Conservation (phyloP, 1,140 invertebrate genomes). For the Drosophila varians region DNA sequence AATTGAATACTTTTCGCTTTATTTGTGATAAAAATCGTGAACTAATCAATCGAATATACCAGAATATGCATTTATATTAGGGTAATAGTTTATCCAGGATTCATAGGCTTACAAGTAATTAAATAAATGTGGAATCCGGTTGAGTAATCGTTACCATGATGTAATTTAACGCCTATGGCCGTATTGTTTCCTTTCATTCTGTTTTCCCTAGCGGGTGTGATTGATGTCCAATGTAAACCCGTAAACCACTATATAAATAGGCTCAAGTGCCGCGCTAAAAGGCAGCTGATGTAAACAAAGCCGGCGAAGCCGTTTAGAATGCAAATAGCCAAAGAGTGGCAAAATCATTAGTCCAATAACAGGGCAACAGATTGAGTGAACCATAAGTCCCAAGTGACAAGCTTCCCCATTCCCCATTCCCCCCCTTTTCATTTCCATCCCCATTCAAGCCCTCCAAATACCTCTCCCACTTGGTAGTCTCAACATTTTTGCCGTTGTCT, state of each 20-base stretch:
- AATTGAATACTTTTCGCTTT: too few relatives aligned
- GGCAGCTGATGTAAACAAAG: conserved; percentile 23
- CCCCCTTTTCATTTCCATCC: background rate
- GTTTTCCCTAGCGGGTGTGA: conserved; percentile 7
- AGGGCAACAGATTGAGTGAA: conserved; percentile 15
- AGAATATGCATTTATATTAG: too few relatives aligned
- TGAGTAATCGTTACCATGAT: too few relatives aligned
- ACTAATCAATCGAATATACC: background rate
- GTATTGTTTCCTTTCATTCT: too few relatives aligned
- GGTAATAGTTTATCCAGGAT: background rate
- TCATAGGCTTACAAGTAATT: background rate
- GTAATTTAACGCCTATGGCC: too few relatives aligned
- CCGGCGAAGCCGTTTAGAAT: conserved; percentile 25
- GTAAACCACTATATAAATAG: background rate
- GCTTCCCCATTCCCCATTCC: background rate
- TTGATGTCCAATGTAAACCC: background rate
- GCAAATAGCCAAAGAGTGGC: conserved; percentile 33
- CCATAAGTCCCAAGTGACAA: conserved; percentile 20
- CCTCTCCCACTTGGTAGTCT: conserved; percentile 23
- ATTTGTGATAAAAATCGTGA: background rate
- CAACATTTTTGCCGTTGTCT: conserved; percentile 11
- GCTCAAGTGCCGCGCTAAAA: conserved; percentile 4
- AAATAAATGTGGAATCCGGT: too few relatives aligned
- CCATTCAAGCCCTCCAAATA: too few relatives aligned
- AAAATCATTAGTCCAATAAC: conserved; percentile 42